Evolutionary conservation across 2,113 vertebrate genomes (phyloP).

Genomic region (Rutilus rutilus): DNA sequence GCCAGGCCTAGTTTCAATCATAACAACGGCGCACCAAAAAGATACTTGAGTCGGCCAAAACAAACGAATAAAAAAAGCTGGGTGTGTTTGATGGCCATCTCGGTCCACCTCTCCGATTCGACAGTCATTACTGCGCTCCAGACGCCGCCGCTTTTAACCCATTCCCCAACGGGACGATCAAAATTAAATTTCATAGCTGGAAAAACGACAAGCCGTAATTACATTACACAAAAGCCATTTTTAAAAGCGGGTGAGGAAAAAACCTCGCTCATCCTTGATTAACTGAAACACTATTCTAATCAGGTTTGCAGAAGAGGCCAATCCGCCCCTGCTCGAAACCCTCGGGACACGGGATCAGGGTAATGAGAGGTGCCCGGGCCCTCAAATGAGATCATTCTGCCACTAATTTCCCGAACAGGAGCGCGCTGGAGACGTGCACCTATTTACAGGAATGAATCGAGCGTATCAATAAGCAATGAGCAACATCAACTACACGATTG

Average conservation of each 20-base stretch:
- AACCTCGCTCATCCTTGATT: conserved; percentile 55
- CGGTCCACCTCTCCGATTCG: not conserved
- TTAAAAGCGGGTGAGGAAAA: conserved; percentile 50
- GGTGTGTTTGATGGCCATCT: not conserved
- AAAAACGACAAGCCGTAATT: conserved; percentile 57
- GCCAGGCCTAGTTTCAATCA: too few relatives aligned
- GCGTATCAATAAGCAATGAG: conserved; percentile 53
- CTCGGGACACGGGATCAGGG: conserved; percentile 52
- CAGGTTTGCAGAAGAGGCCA: conserved; percentile 57
- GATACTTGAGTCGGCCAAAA: too few relatives aligned
- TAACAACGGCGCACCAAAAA: too few relatives aligned
- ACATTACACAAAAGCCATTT: conserved; percentile 62
- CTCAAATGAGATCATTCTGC: conserved; percentile 60
- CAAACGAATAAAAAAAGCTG: not conserved
- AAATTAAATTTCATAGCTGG: conserved; percentile 51
- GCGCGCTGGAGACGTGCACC: conserved; percentile 48
- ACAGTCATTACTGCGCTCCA: not conserved
- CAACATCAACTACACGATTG: conserved; percentile 52
- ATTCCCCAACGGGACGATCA: conserved; percentile 30
- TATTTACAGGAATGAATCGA: conserved; percentile 47
- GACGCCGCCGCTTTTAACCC: conserved; percentile 11
- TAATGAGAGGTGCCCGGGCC: conserved; percentile 56
- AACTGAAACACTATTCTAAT: conserved; percentile 63
- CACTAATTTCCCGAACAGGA: conserved; percentile 59
- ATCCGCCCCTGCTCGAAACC: conserved; percentile 38